Evolutionary conservation across 2,888 invertebrate genomes (phyloP), one percentile per base, ranked within the genome.

Genomic region (Esperia sulphurella): DNA sequence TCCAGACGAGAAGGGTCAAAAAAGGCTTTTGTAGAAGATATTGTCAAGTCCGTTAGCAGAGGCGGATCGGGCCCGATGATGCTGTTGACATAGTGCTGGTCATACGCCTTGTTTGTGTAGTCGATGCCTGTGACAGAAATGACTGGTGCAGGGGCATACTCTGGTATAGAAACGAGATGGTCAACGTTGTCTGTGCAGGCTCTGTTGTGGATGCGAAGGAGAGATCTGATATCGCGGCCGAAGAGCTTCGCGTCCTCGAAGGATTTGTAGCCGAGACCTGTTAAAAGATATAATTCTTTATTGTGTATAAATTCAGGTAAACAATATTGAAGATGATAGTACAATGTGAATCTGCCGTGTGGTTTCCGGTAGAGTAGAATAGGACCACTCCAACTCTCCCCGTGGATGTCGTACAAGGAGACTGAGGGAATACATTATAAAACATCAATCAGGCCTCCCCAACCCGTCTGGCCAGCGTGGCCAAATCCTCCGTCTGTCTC

Each of bases 241-340:
- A 72, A 68, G 0, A 88, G 69, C 0, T 62, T 53, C 0, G 75
- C 75, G 48, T 79, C 68, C 12, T 67, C 68, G 46, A 63, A 81
- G 0, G 53, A 63, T 3, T 65, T 63, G 65, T 77, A 88, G 13
- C 88, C 87, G 0, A 88, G 68, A 3, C 75, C 88, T 88, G 70
- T 0, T 52, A 54, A 6, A 28, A n/a, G 28, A 50, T 30, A 30
- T 7, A 30, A 30, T 5, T 30, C 8, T 30, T 30, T 5, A n/a
- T n/a, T n/a, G n/a, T n/a, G n/a, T n/a, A n/a, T n/a, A n/a, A n/a
- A n/a, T n/a, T n/a, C n/a, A n/a, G n/a, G n/a, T n/a, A n/a, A n/a
- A n/a, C n/a, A n/a, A n/a, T n/a, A n/a, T n/a, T n/a, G n/a, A n/a
- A n/a, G n/a, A n/a, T n/a, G n/a, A n/a, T n/a, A n/a, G n/a, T n/a